phyloP scores from a whole-genome alignment of 2,797 vertebrate genomes.

The Tadarida brasiliensis region DNA sequence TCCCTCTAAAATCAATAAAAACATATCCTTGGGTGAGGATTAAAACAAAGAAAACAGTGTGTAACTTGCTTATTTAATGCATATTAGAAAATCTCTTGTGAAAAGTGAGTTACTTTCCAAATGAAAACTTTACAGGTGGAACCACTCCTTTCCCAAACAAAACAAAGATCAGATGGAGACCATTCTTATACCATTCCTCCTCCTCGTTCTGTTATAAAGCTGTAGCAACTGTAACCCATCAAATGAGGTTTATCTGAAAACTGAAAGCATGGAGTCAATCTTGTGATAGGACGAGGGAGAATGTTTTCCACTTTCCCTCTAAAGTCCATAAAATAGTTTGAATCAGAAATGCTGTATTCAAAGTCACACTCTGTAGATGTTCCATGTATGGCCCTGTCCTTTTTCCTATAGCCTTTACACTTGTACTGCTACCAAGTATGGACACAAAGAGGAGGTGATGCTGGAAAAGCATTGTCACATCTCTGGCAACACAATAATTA shows the following conservation, averaged over 20 bases:
- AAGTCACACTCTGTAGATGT: neutral
- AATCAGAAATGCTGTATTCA: neutral
- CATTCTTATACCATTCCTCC: neutral
- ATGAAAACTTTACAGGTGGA: neutral
- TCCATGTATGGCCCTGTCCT: neutral
- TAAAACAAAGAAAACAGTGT: neutral
- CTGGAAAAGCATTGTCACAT: neutral
- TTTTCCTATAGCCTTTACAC: neutral
- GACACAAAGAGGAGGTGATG: rapidly evolving
- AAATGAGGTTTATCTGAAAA: neutral
- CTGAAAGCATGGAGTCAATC: neutral
- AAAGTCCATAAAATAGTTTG: neutral
- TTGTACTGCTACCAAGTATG: neutral
- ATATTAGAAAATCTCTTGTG: neutral
- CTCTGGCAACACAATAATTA: neutral
- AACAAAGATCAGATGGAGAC: neutral
- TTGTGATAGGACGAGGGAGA: neutral
- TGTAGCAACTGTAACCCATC: neutral
- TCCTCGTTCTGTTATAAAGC: neutral
- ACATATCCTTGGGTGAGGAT: neutral
- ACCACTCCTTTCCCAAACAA: neutral
- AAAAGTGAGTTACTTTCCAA: neutral
- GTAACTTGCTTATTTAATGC: neutral
- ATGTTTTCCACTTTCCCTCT: neutral
- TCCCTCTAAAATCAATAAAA: neutral